These are phyloP conservation scores for Nesometra sesokonis DNA, from an alignment of 35 echinoderm and acorn worm genomes.

Conservation along the genomic window DNA sequence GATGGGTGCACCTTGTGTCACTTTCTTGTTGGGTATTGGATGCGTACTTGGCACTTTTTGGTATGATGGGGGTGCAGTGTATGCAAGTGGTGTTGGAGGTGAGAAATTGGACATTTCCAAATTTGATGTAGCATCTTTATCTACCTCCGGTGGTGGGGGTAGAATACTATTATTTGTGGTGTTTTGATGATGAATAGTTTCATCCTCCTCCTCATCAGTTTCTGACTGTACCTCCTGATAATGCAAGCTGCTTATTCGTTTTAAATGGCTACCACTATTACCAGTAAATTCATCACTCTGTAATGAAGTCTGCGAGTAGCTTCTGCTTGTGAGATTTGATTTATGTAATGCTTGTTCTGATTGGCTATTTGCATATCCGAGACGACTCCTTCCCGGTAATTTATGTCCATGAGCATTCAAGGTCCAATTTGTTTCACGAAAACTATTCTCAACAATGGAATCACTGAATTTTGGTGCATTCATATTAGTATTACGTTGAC, in stretches of 20 bases:
- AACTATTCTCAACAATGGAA: constrained; percentile 24
- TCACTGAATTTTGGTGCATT: constrained; percentile 26
- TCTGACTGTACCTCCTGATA: constrained; percentile 1
- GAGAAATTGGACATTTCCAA: constrained; percentile 3
- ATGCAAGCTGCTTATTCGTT: not conserved
- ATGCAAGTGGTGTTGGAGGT: constrained; percentile 6
- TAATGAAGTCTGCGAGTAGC: not conserved
- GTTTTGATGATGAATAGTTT: constrained; percentile 3
- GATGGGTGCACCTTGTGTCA: not conserved
- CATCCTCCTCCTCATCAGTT: not conserved
- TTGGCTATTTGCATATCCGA: not conserved
- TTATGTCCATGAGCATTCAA: constrained; percentile 3
- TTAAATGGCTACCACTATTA: not conserved
- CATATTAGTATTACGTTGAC: constrained; percentile 16
- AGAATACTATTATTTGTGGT: not conserved
- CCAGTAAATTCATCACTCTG: not conserved
- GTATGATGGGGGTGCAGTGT: not conserved
- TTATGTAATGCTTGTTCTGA: constrained; percentile 11
- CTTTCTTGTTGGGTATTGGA: not conserved
- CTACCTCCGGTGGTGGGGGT: not conserved
- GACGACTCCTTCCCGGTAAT: not conserved
- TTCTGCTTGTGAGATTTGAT: constrained; percentile 1
- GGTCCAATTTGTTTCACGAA: constrained; percentile 14
- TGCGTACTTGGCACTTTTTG: not conserved
- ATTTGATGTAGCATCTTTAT: not conserved